Evolutionary conservation across 2,888 invertebrate genomes (phyloP).

Genomic region (Aspidiotus destructor): DNA sequence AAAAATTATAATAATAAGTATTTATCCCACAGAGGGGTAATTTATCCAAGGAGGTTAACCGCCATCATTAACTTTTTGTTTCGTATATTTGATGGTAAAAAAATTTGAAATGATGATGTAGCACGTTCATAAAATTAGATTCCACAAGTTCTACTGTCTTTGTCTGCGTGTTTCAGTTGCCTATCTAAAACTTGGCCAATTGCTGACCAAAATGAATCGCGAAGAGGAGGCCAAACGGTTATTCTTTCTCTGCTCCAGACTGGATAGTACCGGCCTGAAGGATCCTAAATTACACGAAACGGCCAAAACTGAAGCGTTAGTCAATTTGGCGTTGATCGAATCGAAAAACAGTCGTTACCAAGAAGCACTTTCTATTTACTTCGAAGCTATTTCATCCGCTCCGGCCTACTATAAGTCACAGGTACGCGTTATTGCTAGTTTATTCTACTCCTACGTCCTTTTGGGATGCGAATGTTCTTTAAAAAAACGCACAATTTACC

Average conservation of each 20-base stretch:
- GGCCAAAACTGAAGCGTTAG: slow-evolving; percentile 23
- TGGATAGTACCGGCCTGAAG: slow-evolving; percentile 20
- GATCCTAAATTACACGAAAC: slow-evolving; percentile 19
- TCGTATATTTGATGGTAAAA: too few relatives aligned
- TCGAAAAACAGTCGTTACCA: slow-evolving; percentile 9
- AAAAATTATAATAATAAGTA: background rate
- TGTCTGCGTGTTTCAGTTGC: background rate
- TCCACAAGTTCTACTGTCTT: too few relatives aligned
- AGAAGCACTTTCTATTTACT: slow-evolving; percentile 16
- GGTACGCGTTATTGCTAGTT: slow-evolving; percentile 3
- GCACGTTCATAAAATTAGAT: background rate
- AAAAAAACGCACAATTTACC: too few relatives aligned
- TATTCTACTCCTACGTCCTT: too few relatives aligned
- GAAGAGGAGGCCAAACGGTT: slow-evolving; percentile 17
- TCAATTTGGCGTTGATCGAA: slow-evolving; percentile 20
- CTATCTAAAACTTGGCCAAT: slow-evolving; percentile 18
- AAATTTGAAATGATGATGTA: background rate
- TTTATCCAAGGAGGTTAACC: background rate
- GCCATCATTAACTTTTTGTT: background rate
- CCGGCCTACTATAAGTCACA: slow-evolving; percentile 25
- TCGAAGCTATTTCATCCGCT: slow-evolving; percentile 17
- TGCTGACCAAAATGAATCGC: slow-evolving; percentile 6
- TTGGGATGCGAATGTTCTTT: too few relatives aligned
- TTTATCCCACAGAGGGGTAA: background rate
- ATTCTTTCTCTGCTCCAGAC: slow-evolving; percentile 10